Percentiles rank a stretch among this genome's conserved stretches.
These are phyloP conservation scores for Choristoneura rosaceana DNA, from an alignment of 2,888 invertebrate species.

Conservation along the genomic window DNA sequence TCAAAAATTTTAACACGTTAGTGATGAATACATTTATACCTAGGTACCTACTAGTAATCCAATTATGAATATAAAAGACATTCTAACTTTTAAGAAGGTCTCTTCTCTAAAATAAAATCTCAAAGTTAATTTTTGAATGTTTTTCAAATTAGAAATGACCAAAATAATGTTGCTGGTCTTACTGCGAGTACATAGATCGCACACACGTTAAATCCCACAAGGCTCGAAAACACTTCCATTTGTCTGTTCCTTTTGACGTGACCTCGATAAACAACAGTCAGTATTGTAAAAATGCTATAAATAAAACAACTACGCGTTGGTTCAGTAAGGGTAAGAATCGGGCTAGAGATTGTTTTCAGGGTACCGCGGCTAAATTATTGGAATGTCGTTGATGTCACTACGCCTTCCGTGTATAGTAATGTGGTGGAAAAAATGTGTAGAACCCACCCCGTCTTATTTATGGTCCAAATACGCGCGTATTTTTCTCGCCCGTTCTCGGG, in stretches of 20 bases:
- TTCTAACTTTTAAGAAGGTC: too few species aligned
- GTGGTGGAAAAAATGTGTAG: constrained; percentile 37
- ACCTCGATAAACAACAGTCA: constrained; percentile 29
- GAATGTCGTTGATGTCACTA: constrained; percentile 33
- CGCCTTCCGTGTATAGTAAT: constrained; percentile 38
- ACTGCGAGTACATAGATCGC: background rate
- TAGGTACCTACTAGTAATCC: too few species aligned
- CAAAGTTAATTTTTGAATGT: too few species aligned
- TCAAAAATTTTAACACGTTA: too few species aligned
- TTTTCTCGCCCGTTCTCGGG: constrained; percentile 24
- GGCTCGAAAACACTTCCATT: constrained; percentile 22
- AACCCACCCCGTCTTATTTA: constrained; percentile 34
- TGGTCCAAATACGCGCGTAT: constrained; percentile 29
- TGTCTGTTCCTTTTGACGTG: constrained; percentile 30
- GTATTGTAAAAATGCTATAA: constrained; percentile 40
- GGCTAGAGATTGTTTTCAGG: constrained; percentile 35
- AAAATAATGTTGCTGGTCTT: background rate
- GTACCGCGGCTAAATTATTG: constrained; percentile 34
- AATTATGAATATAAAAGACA: too few species aligned
- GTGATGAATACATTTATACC: too few species aligned
- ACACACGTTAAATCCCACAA: background rate
- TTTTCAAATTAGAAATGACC: background rate
- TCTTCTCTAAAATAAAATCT: too few species aligned
- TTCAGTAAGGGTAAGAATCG: constrained; percentile 19
- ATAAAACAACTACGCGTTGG: constrained; percentile 33